Percentiles rank a stretch among this genome's conserved stretches.
Evolutionary conservation across 2,113 vertebrate species (phyloP).

Genomic region (Syngnathus scovelli): DNA sequence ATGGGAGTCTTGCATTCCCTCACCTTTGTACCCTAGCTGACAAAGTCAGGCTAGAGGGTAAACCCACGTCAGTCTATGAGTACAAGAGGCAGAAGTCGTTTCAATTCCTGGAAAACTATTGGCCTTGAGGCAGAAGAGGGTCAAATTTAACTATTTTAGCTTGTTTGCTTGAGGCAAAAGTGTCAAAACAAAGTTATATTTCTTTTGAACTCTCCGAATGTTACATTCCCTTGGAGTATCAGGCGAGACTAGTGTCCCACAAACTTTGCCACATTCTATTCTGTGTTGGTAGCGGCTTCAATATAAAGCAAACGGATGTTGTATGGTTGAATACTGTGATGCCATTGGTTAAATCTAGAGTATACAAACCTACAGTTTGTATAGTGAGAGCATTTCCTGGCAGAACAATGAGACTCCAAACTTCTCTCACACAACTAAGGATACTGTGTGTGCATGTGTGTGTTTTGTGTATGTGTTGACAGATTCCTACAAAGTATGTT

Average conservation of each 20-base stretch:
- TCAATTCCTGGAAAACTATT: slow-evolving; percentile 14
- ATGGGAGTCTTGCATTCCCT: slow-evolving; percentile 6
- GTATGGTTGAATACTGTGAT: slow-evolving; percentile 45
- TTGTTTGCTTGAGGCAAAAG: slow-evolving; percentile 10
- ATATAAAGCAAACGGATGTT: slow-evolving; percentile 49
- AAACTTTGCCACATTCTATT: slow-evolving; percentile 37
- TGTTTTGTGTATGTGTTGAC: neutral
- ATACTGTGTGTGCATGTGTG: neutral
- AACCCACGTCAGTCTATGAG: slow-evolving; percentile 43
- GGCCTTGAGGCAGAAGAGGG: slow-evolving; percentile 22
- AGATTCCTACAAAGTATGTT: neutral
- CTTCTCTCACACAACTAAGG: slow-evolving; percentile 46
- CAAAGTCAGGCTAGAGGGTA: slow-evolving; percentile 19
- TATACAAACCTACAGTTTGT: slow-evolving; percentile 52
- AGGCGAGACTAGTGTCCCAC: neutral
- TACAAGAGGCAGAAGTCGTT: slow-evolving; percentile 27
- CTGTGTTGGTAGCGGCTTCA: slow-evolving; percentile 47
- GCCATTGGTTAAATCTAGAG: slow-evolving; percentile 63
- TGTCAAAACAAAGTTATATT: slow-evolving; percentile 28
- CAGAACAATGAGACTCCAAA: slow-evolving; percentile 58
- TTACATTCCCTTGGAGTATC: neutral
- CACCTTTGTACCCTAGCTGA: slow-evolving; percentile 7
- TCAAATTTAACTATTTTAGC: slow-evolving; percentile 15
- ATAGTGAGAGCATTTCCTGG: slow-evolving; percentile 62
- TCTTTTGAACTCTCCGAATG: neutral